phyloP scores from a whole-genome alignment of 1,140 invertebrate genomes.

The Rhopalosiphum maidis region DNA sequence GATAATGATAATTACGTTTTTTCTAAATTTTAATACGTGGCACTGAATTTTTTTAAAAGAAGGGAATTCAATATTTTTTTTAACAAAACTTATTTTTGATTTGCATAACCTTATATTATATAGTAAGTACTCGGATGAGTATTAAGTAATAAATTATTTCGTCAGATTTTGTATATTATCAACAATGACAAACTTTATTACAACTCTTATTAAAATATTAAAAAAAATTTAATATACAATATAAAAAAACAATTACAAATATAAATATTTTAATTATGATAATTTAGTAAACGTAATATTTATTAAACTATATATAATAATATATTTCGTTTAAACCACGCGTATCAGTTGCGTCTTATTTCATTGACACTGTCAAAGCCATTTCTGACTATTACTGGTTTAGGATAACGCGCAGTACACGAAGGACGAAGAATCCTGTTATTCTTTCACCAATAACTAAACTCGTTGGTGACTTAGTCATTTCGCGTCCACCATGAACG shows the following conservation, averaged over 20 bases:
- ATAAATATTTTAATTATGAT: not conserved
- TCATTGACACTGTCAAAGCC: not conserved
- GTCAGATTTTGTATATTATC: not conserved
- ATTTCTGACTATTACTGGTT: not conserved
- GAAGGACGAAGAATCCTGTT: not conserved
- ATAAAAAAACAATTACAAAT: slow-evolving; percentile 4
- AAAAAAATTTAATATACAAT: not conserved
- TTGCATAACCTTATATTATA: too few species aligned
- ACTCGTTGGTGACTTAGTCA: not conserved
- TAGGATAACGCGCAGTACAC: not conserved
- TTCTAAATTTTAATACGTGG: not conserved
- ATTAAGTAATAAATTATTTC: not conserved
- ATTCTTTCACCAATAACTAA: not conserved
- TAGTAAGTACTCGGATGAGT: not conserved
- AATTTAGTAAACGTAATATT: not conserved
- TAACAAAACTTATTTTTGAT: not conserved
- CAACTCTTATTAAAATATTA: not conserved
- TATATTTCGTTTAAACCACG: not conserved
- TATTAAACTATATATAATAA: not conserved
- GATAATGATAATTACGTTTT: not conserved
- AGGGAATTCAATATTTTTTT: not conserved
- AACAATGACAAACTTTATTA: not conserved
- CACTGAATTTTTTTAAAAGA: not conserved
- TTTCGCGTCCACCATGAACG: not conserved
- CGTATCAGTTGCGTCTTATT: not conserved